Evolutionary conservation across 1,140 invertebrate species (phyloP).

Genomic region (Pectinophora gossypiella): DNA sequence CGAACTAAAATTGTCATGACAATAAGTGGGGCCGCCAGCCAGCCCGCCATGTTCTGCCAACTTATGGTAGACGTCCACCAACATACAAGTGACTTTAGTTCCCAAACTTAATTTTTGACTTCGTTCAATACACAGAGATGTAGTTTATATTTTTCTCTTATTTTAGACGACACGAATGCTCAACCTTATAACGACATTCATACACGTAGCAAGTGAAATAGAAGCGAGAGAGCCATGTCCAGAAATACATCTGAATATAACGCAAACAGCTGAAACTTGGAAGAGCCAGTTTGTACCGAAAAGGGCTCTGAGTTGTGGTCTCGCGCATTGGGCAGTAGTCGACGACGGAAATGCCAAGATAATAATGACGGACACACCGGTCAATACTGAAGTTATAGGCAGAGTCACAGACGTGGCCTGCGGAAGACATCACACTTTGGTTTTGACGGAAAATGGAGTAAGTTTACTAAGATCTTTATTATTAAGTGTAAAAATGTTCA

Average conservation of each 20-base stretch:
- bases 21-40: no score
- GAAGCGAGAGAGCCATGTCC: constrained; percentile 44
- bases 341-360: constrained; percentile 53
- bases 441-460: constrained; percentile 64
- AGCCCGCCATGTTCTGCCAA: no score
- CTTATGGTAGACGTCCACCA: no score
- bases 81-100: no score
- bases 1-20: no score
- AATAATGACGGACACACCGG: constrained; percentile 40
- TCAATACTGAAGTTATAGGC: constrained; percentile 53
- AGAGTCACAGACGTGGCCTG: constrained; percentile 55
- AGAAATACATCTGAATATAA: constrained; percentile 38
- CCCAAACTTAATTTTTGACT: no score
- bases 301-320: constrained; percentile 44
- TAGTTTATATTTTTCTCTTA: background rate
- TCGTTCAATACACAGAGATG: no score
- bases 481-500: no score
- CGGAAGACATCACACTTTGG: constrained; percentile 58
- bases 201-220: constrained; percentile 39
- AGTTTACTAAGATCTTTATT: no score
- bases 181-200: constrained; percentile 52
- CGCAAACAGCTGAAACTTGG: constrained; percentile 46
- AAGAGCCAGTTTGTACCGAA: constrained; percentile 41
- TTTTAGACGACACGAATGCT: constrained; percentile 56
- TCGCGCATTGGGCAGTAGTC: constrained; percentile 53